These are phyloP conservation scores for Himalopsyche phryganea DNA, from an alignment of 1,140 invertebrate species.

Conservation along the genomic window DNA sequence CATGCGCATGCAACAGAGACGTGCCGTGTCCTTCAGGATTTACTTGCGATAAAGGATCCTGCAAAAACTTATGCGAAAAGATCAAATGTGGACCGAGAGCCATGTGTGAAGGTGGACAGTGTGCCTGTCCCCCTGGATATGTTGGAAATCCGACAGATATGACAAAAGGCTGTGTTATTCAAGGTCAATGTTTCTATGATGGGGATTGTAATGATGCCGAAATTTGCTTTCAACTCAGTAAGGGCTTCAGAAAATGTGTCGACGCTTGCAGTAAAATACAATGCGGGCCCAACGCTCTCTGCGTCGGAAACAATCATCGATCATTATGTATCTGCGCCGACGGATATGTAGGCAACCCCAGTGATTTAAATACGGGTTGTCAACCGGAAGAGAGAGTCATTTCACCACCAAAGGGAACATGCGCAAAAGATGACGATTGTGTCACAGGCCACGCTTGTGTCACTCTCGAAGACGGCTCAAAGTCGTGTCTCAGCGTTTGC, in stretches of 20 bases:
- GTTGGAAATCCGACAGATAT: constrained; percentile 73
- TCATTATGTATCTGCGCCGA: constrained; percentile 82
- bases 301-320: constrained; percentile 75
- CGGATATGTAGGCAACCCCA: constrained; percentile 75
- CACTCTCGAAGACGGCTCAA: constrained; percentile 55
- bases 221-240: constrained; percentile 81
- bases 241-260: constrained; percentile 73
- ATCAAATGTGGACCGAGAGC: constrained; percentile 78
- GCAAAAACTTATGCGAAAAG: constrained; percentile 68
- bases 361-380: constrained; percentile 71
- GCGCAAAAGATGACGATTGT: constrained; percentile 70
- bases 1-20: constrained; percentile 66
- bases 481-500: constrained; percentile 74
- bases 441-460: constrained; percentile 59
- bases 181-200: constrained; percentile 73
- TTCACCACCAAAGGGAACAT: constrained; percentile 55
- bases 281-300: constrained; percentile 86
- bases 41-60: constrained; percentile 65
- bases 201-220: constrained; percentile 74
- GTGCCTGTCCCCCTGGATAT: constrained; percentile 74
- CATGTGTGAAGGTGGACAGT: constrained; percentile 73
- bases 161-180: constrained; percentile 63
- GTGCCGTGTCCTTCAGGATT: constrained; percentile 72
- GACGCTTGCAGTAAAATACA: constrained; percentile 83
- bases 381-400: constrained; percentile 59